Conservation (phyloP, 2,888 invertebrate species). For the Bellardia bayeri region DNA sequence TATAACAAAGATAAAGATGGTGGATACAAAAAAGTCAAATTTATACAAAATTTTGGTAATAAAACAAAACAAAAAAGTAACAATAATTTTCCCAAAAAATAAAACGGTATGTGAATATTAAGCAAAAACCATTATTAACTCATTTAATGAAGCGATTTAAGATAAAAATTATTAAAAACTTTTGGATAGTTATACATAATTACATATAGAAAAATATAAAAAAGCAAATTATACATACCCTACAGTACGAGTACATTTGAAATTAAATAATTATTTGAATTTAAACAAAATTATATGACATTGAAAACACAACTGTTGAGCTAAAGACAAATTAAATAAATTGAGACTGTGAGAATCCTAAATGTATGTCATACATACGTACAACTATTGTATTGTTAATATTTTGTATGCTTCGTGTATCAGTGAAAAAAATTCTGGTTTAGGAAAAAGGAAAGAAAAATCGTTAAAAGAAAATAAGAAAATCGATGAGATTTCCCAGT, state of each 20-base stretch:
- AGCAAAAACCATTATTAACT: conserved; percentile 68
- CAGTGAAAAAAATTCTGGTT: too few species aligned
- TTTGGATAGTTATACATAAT: conserved; percentile 43
- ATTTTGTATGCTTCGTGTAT: too few species aligned
- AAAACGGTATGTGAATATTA: conserved; percentile 25
- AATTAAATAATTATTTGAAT: background rate
- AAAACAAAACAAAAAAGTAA: conserved; percentile 16
- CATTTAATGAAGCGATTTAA: conserved; percentile 73
- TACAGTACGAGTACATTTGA: background rate
- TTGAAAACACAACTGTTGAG: background rate
- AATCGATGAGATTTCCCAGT: too few species aligned
- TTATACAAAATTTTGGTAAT: conserved; percentile 43
- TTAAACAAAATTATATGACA: background rate
- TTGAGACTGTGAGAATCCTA: background rate
- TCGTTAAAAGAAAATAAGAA: too few species aligned
- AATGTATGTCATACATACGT: background rate
- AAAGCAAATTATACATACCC: background rate
- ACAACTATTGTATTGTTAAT: too few species aligned
- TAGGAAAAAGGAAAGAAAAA: too few species aligned
- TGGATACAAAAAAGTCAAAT: conserved; percentile 25
- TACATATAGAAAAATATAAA: conserved; percentile 20
- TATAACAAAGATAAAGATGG: conserved; percentile 16
- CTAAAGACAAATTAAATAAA: background rate
- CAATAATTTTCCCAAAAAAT: background rate
- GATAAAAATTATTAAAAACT: conserved; percentile 59